Percentiles rank a stretch among this genome's conserved stretches.
Conservation (phyloP, 2,113 vertebrate genomes). For the Ellobius talpinus region DNA sequence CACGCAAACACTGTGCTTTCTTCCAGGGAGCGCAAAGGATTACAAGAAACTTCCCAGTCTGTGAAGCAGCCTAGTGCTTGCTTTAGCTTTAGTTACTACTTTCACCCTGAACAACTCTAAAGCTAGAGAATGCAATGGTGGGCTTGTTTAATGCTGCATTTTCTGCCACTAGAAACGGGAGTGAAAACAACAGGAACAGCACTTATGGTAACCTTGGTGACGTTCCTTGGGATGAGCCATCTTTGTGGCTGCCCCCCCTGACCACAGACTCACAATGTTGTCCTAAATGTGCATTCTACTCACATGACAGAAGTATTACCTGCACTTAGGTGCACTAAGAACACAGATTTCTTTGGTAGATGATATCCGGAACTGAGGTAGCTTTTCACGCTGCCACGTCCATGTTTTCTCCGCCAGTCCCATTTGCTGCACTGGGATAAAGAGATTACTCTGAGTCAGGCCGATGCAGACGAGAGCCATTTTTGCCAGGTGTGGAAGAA, state of each 20-base stretch:
- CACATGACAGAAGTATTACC: not conserved
- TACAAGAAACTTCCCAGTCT: not conserved
- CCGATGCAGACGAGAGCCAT: not conserved
- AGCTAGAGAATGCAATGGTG: not conserved
- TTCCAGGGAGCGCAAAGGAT: constrained; percentile 21
- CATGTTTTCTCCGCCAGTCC: not conserved
- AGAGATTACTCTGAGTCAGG: not conserved
- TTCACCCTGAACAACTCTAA: not conserved
- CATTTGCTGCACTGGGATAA: not conserved
- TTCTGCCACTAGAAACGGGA: constrained; percentile 2
- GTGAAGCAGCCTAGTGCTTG: not conserved
- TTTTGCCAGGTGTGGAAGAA: not conserved
- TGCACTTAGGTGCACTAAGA: not conserved
- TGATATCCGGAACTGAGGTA: not conserved
- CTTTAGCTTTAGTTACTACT: not conserved
- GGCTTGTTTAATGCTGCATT: not conserved
- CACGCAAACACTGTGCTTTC: not conserved
- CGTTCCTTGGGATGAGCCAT: fast-evolving
- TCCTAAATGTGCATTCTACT: not conserved
- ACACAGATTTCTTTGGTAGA: not conserved
- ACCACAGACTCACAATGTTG: not conserved
- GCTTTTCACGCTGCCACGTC: not conserved
- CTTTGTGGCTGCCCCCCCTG: no score
- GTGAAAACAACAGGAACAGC: not conserved
- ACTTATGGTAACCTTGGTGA: no score